Evolutionary conservation across 1,140 invertebrate species (phyloP).

Genomic region (Hyles vespertilio): DNA sequence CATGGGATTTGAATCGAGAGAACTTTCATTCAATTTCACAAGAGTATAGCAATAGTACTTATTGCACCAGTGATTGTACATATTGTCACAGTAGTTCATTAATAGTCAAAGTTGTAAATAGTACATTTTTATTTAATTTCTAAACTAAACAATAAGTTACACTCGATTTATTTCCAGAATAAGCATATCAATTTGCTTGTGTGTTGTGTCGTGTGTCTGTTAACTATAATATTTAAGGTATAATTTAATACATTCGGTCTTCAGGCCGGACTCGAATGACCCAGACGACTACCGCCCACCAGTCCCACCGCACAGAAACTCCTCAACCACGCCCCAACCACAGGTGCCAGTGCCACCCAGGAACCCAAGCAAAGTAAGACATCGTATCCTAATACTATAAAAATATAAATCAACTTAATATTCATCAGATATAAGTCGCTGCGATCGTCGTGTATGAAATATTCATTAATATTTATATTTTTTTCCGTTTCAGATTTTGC

Average conservation of each 20-base stretch:
- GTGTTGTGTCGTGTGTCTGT: not conserved
- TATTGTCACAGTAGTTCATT: too few species aligned
- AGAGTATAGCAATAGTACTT: too few species aligned
- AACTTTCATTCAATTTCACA: too few species aligned
- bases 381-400: not conserved
- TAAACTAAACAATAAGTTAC: too few species aligned
- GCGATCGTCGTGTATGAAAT: too few species aligned
- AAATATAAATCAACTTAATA: not conserved
- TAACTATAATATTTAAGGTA: slow-evolving; percentile 43
- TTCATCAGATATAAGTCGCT: too few species aligned
- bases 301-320: slow-evolving; percentile 89
- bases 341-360: slow-evolving; percentile 55
- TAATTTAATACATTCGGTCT: slow-evolving; percentile 32
- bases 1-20: too few species aligned
- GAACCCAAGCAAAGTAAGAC: slow-evolving; percentile 54
- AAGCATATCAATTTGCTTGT: not conserved
- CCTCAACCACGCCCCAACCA: slow-evolving; percentile 68
- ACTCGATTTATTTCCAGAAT: too few species aligned
- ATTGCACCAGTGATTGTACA: too few species aligned
- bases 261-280: slow-evolving; percentile 44
- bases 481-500: slow-evolving; percentile 53
- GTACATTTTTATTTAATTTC: too few species aligned
- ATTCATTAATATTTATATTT: not conserved
- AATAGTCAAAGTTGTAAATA: too few species aligned
- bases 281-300: slow-evolving; percentile 87